These are phyloP conservation scores for Rhinogobio ventralis DNA, from an alignment of 2,797 vertebrate genomes.

Conservation along the genomic window DNA sequence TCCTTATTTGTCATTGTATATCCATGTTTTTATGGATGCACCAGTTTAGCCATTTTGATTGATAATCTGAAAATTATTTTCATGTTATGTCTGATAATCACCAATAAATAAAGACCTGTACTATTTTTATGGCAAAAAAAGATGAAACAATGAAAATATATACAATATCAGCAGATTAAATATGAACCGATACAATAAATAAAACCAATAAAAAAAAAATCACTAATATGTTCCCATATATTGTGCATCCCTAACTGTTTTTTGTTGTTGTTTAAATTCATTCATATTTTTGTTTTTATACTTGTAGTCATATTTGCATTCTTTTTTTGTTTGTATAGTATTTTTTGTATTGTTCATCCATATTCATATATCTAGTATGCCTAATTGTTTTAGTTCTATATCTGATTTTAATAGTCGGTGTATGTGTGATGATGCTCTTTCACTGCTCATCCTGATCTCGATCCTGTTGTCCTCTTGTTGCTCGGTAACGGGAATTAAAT, in stretches of 20 bases:
- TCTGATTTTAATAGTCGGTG: not conserved
- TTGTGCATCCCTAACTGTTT: not conserved
- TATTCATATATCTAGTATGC: too few relatives aligned
- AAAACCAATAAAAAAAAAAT: not conserved
- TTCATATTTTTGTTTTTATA: not conserved
- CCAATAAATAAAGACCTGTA: not conserved
- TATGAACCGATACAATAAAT: not conserved
- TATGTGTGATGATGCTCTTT: conserved; percentile 53
- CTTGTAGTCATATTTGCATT: not conserved
- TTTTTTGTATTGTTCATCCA: not conserved
- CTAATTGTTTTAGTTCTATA: not conserved
- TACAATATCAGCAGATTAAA: conserved; percentile 1
- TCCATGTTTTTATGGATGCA: not conserved
- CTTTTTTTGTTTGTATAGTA: not conserved
- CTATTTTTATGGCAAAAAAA: not conserved
- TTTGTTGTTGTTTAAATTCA: not conserved
- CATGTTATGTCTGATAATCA: not conserved
- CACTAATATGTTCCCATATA: not conserved
- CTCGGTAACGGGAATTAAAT: conserved; percentile 82
- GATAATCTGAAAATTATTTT: not conserved
- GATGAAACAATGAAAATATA: not conserved
- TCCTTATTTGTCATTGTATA: not conserved
- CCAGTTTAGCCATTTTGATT: not conserved
- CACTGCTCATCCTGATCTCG: conserved; percentile 67
- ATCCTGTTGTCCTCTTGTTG: conserved; percentile 76